Conservation (phyloP, 2,113 vertebrate genomes). For the Melierax canorus region DNA sequence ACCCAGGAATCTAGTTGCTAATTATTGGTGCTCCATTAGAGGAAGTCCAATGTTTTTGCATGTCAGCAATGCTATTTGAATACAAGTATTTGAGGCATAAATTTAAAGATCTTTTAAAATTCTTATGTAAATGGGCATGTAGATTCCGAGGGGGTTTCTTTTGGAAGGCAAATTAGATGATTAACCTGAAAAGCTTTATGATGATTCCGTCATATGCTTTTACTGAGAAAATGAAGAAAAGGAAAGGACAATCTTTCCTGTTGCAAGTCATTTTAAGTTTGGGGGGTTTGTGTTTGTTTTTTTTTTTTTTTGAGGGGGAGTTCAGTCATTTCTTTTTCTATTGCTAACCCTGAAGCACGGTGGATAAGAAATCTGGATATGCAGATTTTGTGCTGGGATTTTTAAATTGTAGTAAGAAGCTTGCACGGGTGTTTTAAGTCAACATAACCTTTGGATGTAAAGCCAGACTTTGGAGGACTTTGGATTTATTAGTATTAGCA, state of each 20-base stretch:
- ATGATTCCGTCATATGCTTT: not conserved
- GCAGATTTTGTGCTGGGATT: constrained; percentile 1
- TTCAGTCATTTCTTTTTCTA: not conserved
- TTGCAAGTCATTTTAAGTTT: not conserved
- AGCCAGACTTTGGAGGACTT: constrained; percentile 17
- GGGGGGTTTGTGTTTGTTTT: too few species aligned
- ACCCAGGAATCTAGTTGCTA: not conserved
- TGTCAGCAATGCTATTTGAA: not conserved
- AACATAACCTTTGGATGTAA: constrained; percentile 1
- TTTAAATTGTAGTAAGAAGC: not conserved
- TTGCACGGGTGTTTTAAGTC: not conserved
- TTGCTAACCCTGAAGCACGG: not conserved
- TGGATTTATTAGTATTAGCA: constrained; percentile 2
- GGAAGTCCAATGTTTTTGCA: not conserved
- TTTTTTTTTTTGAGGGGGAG: not conserved
- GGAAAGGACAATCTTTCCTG: not conserved
- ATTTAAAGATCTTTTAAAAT: not conserved
- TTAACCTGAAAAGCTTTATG: constrained; percentile 26
- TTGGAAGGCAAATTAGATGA: constrained; percentile 6
- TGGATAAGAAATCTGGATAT: not conserved
- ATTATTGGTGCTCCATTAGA: not conserved
- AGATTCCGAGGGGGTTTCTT: constrained; percentile 3
- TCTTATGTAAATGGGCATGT: not conserved
- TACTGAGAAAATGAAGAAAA: not conserved
- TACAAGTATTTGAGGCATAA: not conserved